A percentile compares a stretch with the other conserved stretches of the same genome.
phyloP scores from a whole-genome alignment of 2,888 invertebrate genomes.

The Anoplius nigerrimus region DNA sequence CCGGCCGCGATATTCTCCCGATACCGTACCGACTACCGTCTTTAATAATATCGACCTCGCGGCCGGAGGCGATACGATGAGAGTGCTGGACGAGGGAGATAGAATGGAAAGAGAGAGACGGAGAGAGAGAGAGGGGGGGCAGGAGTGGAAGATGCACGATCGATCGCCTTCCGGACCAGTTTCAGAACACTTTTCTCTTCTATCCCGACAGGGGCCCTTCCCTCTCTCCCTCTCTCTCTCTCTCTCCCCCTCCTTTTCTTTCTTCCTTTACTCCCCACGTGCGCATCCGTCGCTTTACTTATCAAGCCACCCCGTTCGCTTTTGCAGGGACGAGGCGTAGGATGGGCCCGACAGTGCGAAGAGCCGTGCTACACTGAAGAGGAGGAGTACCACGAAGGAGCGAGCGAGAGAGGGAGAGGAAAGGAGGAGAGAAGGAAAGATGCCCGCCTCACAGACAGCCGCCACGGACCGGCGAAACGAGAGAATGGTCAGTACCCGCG shows the following conservation, averaged over 20 bases:
- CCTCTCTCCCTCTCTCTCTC: not conserved
- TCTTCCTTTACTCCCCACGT: constrained; percentile 12
- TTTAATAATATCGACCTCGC: constrained; percentile 29
- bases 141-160: no score
- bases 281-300: constrained; percentile 9
- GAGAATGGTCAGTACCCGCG: constrained; percentile 64
- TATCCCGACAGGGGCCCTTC: not conserved
- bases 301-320: constrained; percentile 20
- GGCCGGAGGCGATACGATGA: not conserved
- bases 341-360: constrained; percentile 69
- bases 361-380: constrained; percentile 65
- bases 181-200: not conserved
- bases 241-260: constrained; percentile 6
- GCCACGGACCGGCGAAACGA: constrained; percentile 71
- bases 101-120: no score
- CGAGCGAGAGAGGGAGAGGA: constrained; percentile 49
- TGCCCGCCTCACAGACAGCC: constrained; percentile 73
- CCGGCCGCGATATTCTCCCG: constrained; percentile 22
- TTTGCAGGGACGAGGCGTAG: constrained; percentile 67
- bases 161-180: constrained; percentile 20
- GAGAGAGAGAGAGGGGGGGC: no score
- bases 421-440: constrained; percentile 59
- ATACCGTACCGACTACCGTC: constrained; percentile 5
- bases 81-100: no score
- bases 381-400: constrained; percentile 50